Evolutionary conservation across 2,888 invertebrate genomes (phyloP).

Genomic region (Ochropacha duplaris): DNA sequence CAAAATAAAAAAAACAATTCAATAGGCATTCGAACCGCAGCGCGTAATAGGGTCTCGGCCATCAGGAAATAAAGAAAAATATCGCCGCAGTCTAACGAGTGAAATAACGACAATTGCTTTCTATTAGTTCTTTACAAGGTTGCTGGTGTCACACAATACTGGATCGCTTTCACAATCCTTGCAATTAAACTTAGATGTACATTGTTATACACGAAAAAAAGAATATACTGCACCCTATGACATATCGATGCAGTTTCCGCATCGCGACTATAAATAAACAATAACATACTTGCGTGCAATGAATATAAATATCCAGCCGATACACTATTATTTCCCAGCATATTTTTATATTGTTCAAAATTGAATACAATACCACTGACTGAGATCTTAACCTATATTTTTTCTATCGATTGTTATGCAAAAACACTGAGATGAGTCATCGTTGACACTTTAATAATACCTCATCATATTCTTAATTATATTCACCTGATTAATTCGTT

Average conservation of each 20-base stretch:
- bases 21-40: conserved; percentile 7
- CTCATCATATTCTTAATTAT: conserved; percentile 38
- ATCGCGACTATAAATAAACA: conserved; percentile 76
- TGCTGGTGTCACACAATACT: conserved; percentile 71
- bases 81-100: conserved; percentile 65
- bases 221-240: conserved; percentile 61
- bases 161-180: conserved; percentile 72
- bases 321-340: conserved; percentile 56
- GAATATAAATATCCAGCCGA: conserved; percentile 53
- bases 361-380: conserved; percentile 69
- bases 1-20: neutral
- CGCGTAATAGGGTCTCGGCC: conserved; percentile 19
- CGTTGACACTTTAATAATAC: conserved; percentile 46
- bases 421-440: conserved; percentile 74
- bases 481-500: conserved; percentile 67
- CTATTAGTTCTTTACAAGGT: conserved; percentile 73
- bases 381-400: conserved; percentile 80
- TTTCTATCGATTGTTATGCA: conserved; percentile 81
- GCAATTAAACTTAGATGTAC: conserved; percentile 65
- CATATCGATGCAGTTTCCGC: conserved; percentile 75
- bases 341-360: conserved; percentile 60
- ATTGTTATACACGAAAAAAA: conserved; percentile 70
- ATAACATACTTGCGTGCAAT: conserved; percentile 63
- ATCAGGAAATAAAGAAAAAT: conserved; percentile 60
- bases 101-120: conserved; percentile 67